Base-by-base conservation (phyloP, 2,113 vertebrate species). In the Cercocebus atys region DNA sequence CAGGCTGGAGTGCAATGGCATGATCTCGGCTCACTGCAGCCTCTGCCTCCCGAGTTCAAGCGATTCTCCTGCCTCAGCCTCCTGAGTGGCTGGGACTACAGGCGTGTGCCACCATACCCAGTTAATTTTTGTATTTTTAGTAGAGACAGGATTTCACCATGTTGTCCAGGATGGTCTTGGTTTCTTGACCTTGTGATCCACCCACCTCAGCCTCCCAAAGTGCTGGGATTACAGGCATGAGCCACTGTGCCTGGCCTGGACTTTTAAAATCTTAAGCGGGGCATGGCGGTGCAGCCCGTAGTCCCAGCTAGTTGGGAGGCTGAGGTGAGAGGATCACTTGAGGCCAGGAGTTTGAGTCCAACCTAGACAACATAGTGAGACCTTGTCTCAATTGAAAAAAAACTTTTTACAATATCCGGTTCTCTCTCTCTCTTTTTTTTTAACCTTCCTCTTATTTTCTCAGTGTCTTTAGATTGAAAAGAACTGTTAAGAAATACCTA, bases 391-490 rank as follows among this genome's bases (percentile, higher is more conserved):
- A 18, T n/a, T n/a, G 1, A 8, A 35, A 68, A 64, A 61, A 61
- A 66, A 66, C 45, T 45, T 10, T 9, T 45, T 45, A 45, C 27
- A 88, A 23, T 61, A 83, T 93, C 35, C 32, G 38, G 61, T 32
- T 64, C 27, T 64, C 27, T 64, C 27, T 81, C 40, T 70, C 76
- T 9, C 59, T 72, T 0, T 78, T 32, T 50, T 80, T 23, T 80
- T 23, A 35, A 80, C 8, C 20, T 95, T 85, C 6, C 18, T 92
- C 22, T 52, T 87, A 57, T 76, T 88, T 93, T 61, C 40, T 70
- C 88, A 35, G 35, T 88, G 75, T 55, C 30, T 97, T n/a, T 73
- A 93, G n/a, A 27, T 95, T 30, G 61, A 85, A 94, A 93, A 84
- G 22, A 90, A 43, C 52, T 22, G 20, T 57, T 66, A 86, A 55